These are phyloP conservation scores for Drosophila peninsularis DNA, from an alignment of 2,888 invertebrate species.

Conservation along the genomic window DNA sequence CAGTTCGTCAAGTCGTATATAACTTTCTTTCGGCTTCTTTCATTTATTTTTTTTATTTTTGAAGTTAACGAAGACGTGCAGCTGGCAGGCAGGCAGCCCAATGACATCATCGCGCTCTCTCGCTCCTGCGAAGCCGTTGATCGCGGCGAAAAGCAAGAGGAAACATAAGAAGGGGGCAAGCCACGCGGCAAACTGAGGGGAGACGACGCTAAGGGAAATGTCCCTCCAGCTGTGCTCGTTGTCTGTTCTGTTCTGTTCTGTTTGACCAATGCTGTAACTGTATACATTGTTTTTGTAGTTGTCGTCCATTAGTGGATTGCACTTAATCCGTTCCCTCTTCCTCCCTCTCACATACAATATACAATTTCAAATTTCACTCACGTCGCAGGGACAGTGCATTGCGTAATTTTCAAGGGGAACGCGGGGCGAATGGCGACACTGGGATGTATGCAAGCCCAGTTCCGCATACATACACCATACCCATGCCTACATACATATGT, in stretches of 20 bases:
- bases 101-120: constrained; percentile 49
- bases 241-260: constrained; percentile 13
- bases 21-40: constrained; percentile 14
- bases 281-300: constrained; percentile 45
- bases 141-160: constrained; percentile 16
- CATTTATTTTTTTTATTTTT: constrained; percentile 13
- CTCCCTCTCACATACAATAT: constrained; percentile 39
- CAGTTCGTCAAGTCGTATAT: not conserved
- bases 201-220: constrained; percentile 8
- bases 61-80: constrained; percentile 46
- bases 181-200: constrained; percentile 6
- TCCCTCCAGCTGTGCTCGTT: constrained; percentile 2
- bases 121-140: constrained; percentile 38
- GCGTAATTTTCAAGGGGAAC: constrained; percentile 59
- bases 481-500: constrained; percentile 15
- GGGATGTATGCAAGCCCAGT: constrained; percentile 28
- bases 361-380: constrained; percentile 72
- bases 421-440: constrained; percentile 4
- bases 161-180: constrained; percentile 19
- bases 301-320: constrained; percentile 49
- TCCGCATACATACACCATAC: constrained; percentile 10
- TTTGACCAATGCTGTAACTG: constrained; percentile 49
- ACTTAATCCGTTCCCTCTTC: constrained; percentile 44
- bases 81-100: constrained; percentile 43
- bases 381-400: constrained; percentile 61